A percentile compares a stretch with the other conserved stretches of the same genome.
phyloP scores from a whole-genome alignment of 2,797 vertebrate genomes.

The Amblyraja radiata region DNA sequence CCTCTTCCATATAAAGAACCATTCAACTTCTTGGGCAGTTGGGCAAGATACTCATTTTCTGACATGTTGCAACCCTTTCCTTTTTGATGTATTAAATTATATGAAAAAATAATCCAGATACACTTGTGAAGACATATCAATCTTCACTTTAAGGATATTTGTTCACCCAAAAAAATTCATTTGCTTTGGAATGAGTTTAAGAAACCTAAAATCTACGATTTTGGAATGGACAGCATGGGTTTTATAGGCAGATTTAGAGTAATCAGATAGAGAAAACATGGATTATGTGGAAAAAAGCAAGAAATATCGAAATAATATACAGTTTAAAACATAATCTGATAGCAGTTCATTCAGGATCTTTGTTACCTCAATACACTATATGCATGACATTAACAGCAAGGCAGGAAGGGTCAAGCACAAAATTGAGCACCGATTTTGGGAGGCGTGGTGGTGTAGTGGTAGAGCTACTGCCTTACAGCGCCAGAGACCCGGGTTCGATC shows the following conservation, averaged over 20 bases:
- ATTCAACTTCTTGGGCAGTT: neutral
- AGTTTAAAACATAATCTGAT: neutral
- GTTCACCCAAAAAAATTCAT: neutral
- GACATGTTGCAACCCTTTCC: neutral
- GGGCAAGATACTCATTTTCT: neutral
- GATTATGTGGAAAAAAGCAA: neutral
- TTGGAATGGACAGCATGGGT: too few species aligned
- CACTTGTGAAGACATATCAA: neutral
- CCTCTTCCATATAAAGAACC: neutral
- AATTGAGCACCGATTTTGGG: too few species aligned
- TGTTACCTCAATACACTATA: neutral
- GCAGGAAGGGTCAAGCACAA: neutral
- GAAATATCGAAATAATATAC: neutral
- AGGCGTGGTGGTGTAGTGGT: too few species aligned
- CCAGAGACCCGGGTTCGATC: too few species aligned
- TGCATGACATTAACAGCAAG: neutral
- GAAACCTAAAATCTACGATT: neutral
- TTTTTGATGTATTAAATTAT: neutral
- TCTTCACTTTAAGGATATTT: neutral
- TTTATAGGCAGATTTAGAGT: neutral
- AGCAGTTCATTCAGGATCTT: neutral
- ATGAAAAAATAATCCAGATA: neutral
- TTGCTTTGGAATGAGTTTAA: neutral
- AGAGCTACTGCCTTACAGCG: too few species aligned
- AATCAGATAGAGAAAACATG: neutral